Evolutionary conservation across 2,113 vertebrate species (phyloP).

Genomic region (Sardina pilchardus): DNA sequence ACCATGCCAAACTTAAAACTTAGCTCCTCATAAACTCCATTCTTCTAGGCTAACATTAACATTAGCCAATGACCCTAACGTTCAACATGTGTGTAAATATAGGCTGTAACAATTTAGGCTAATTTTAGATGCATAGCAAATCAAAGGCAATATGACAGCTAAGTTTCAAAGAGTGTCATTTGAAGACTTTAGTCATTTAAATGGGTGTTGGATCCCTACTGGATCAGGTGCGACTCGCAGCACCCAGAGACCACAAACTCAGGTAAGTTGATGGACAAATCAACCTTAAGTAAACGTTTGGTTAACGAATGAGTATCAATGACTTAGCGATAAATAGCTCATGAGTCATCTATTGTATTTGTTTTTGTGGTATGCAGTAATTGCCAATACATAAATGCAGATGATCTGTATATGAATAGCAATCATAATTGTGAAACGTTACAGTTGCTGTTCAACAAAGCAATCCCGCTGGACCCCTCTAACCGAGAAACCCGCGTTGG

Average conservation of each 20-base stretch:
- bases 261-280: background rate
- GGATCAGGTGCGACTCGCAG: background rate
- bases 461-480: slow-evolving; percentile 63
- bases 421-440: background rate
- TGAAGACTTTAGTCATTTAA: background rate
- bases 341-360: background rate
- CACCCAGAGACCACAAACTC: slow-evolving; percentile 9
- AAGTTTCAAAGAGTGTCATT: background rate
- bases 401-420: background rate
- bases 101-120: background rate
- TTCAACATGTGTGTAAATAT: background rate
- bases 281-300: no score
- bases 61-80: background rate
- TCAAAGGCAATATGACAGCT: background rate
- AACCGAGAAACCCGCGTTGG: slow-evolving; percentile 76
- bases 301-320: background rate
- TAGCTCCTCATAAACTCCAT: background rate
- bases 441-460: slow-evolving; percentile 86
- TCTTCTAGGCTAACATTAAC: background rate
- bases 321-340: background rate
- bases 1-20: background rate
- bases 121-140: background rate
- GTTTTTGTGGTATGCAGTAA: background rate
- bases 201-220: background rate
- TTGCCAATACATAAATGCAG: background rate